Evolutionary conservation across 2,113 vertebrate genomes (phyloP).

Genomic region (Chaetops frenatus): DNA sequence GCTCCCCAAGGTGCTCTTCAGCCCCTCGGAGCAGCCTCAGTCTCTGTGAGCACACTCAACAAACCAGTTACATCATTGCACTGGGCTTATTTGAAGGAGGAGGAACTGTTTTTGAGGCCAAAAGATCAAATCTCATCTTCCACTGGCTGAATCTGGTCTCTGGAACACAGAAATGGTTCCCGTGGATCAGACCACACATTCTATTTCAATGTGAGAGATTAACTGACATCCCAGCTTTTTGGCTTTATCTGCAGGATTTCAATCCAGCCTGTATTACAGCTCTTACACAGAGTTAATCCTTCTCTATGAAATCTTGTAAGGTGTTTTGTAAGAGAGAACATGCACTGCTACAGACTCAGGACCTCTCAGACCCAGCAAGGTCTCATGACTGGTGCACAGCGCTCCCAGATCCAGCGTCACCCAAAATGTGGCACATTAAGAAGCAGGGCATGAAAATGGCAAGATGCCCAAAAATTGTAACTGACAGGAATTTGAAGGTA

Average conservation of each 20-base stretch:
- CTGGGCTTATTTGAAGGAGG: neutral
- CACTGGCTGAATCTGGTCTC: neutral
- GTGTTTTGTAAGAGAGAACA: neutral
- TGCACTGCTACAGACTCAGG: neutral
- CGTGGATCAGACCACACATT: neutral
- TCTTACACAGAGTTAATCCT: neutral
- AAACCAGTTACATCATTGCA: no score
- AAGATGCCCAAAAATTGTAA: slow-evolving; percentile 40
- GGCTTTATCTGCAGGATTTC: neutral
- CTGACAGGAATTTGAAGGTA: slow-evolving; percentile 7
- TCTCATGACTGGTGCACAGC: fast-evolving
- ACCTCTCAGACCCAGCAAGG: neutral
- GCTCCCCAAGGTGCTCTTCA: neutral
- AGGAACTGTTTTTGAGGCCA: neutral
- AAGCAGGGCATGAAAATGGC: neutral
- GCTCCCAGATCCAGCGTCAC: neutral
- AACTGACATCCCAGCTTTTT: neutral
- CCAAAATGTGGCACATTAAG: neutral
- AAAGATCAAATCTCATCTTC: neutral
- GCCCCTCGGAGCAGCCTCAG: neutral
- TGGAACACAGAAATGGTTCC: neutral
- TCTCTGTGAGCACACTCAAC: fast-evolving
- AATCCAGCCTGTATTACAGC: neutral
- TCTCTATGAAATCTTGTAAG: neutral
- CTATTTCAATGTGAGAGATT: neutral